Percentiles rank a stretch among this genome's conserved stretches.
phyloP scores from a whole-genome alignment of 2,113 vertebrate genomes.

The Malaclemys terrapin region DNA sequence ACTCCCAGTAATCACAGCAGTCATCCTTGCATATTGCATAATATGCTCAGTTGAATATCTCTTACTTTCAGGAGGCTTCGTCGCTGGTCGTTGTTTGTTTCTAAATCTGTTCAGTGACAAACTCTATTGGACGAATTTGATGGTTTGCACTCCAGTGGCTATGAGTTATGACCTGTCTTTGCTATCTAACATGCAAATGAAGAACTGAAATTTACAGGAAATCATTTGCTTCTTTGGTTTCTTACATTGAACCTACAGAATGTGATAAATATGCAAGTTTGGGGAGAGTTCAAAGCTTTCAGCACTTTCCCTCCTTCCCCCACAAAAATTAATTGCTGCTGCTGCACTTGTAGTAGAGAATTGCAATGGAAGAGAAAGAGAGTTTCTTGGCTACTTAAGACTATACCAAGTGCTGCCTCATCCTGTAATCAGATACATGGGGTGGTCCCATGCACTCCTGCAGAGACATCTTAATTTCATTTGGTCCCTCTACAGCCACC shows the following conservation, averaged over 20 bases:
- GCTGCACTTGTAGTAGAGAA: constrained; percentile 34
- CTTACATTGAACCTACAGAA: constrained; percentile 16
- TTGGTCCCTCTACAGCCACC: background rate
- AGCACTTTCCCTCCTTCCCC: background rate
- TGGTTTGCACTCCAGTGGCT: constrained; percentile 70
- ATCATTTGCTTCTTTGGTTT: constrained; percentile 32
- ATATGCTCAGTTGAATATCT: constrained; percentile 64
- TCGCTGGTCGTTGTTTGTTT: constrained; percentile 62
- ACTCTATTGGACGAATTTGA: constrained; percentile 70
- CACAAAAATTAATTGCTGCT: constrained; percentile 43
- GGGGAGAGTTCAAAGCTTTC: constrained; percentile 25
- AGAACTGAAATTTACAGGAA: constrained; percentile 47
- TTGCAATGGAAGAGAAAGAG: constrained; percentile 5
- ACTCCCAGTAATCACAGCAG: constrained; percentile 60
- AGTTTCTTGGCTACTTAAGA: constrained; percentile 57
- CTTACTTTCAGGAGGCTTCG: constrained; percentile 61
- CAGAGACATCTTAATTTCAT: background rate
- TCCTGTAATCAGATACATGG: constrained; percentile 3
- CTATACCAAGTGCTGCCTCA: background rate
- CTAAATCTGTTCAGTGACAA: constrained; percentile 64
- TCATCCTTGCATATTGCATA: constrained; percentile 48
- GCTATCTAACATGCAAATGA: constrained; percentile 62
- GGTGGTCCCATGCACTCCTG: background rate
- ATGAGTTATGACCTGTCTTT: constrained; percentile 55
- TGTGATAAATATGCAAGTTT: constrained; percentile 14